phyloP scores from a whole-genome alignment of 1,140 invertebrate species.

The Leucophenga varia region DNA sequence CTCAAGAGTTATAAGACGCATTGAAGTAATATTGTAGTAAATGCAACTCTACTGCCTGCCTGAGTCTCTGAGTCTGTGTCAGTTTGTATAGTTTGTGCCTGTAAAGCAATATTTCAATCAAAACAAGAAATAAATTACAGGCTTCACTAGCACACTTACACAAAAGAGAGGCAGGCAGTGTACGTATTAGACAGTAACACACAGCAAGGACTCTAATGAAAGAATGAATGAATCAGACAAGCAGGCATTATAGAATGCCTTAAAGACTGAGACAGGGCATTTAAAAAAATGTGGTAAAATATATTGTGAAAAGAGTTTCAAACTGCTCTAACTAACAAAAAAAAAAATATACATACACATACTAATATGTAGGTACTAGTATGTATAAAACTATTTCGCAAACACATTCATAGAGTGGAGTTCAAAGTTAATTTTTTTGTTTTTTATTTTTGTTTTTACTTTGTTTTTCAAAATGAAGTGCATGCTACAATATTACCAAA shows the following conservation, averaged over 20 bases:
- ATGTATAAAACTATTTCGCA: conserved; percentile 51
- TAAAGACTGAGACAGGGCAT: not conserved
- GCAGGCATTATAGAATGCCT: no score
- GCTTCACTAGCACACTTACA: conserved; percentile 36
- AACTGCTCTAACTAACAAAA: no score
- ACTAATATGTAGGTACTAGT: conserved; percentile 48
- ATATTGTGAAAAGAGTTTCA: conserved; percentile 42
- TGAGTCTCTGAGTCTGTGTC: conserved; percentile 1
- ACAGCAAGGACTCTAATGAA: no score
- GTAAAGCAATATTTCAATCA: conserved; percentile 54
- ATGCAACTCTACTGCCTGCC: not conserved
- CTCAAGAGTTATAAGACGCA: no score
- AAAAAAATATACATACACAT: no score
- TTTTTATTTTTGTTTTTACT: no score
- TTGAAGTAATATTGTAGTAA: no score
- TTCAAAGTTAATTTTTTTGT: conserved; percentile 18
- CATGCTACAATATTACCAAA: conserved; percentile 2
- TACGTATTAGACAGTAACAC: no score
- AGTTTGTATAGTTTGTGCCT: conserved; percentile 34
- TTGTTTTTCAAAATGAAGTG: conserved; percentile 36
- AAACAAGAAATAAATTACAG: conserved; percentile 54
- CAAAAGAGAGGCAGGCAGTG: no score
- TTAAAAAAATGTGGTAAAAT: not conserved
- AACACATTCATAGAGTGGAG: conserved; percentile 30
- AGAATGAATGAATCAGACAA: no score